Conservation (phyloP, 2,888 invertebrate species). For the Luperina testacea region DNA sequence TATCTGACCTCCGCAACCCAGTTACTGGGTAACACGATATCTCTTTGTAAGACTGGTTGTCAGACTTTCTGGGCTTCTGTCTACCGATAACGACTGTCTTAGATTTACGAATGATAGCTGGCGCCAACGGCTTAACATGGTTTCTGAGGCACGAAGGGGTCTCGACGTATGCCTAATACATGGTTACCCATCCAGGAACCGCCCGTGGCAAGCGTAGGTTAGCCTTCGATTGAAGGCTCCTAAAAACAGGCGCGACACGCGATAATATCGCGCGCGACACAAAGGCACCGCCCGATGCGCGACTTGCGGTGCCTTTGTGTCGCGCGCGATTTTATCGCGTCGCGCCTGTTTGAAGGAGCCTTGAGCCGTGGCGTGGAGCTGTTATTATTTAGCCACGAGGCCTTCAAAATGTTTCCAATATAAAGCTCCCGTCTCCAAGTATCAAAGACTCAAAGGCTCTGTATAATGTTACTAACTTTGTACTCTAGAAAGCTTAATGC, state of each 20-base stretch:
- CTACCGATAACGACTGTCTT: not conserved
- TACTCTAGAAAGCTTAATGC: not conserved
- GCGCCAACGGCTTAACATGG: not conserved
- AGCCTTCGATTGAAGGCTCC: no score
- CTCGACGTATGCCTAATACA: no score
- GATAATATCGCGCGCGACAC: no score
- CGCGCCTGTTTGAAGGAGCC: no score
- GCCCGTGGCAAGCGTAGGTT: not conserved
- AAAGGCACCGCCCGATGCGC: no score
- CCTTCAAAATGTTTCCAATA: not conserved
- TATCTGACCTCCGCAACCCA: not conserved
- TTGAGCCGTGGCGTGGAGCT: no score
- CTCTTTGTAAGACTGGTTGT: not conserved
- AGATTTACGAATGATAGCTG: not conserved
- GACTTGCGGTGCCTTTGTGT: no score
- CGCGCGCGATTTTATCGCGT: no score
- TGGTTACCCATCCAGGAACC: not conserved
- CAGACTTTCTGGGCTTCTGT: not conserved
- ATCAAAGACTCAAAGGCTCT: not conserved
- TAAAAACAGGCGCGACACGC: no score
- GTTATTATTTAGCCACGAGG: not conserved
- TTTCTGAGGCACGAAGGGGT: not conserved
- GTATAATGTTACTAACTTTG: not conserved
- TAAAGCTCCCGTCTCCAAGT: not conserved
- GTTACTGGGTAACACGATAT: no score